Base-by-base conservation (phyloP, 2,113 vertebrate species). In the Engystomops pustulosus region DNA sequence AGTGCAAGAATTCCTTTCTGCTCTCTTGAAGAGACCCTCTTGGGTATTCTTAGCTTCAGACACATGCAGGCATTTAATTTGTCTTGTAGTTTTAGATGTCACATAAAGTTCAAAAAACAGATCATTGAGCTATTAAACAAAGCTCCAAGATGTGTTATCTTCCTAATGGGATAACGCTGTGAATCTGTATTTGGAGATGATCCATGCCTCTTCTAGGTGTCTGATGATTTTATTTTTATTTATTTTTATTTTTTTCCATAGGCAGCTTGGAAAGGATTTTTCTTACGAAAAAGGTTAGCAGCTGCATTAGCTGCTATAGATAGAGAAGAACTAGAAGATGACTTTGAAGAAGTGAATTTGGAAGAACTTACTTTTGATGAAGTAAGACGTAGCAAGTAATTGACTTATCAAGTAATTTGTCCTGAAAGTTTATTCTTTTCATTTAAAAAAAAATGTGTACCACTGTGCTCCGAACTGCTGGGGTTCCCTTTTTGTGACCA, bases 81-180 rank as follows among this genome's bases (percentile, higher is more conserved):
- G 93, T 97, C 96, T 96, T 95, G 83, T 89, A 93, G 89, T 93
- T 94, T 92, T 88, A 91, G 93, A 89, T 97, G 96, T 98, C 97
- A 98, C 90, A 88, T 92, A 96, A 96, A 99, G 96, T 99, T 98
- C 97, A 98, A 93, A 96, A 95, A 95, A 90, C 95, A 98, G 94
- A 97, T 94, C 93, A 90, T 91, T 93, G 91, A 89, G 94, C 94
- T 95, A 95, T 96, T 96, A 96, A 94, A 95, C 89, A 90, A 89
- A 89, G 89, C 92, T 88, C 93, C 92, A 92, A 92, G 93, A 95
- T 96, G 93, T 96, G 97, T 97, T 97, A 97, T 97, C 94, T 96
- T 95, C 89, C 94, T 96, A 96, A 96, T 96, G 95, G 95, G 94
- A 95, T 96, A 97, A 95, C 93, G 90, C 62, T 91, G 93, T 92